These are phyloP conservation scores for Engraulis encrasicolus DNA, from an alignment of 2,113 vertebrate species.

Conservation along the genomic window DNA sequence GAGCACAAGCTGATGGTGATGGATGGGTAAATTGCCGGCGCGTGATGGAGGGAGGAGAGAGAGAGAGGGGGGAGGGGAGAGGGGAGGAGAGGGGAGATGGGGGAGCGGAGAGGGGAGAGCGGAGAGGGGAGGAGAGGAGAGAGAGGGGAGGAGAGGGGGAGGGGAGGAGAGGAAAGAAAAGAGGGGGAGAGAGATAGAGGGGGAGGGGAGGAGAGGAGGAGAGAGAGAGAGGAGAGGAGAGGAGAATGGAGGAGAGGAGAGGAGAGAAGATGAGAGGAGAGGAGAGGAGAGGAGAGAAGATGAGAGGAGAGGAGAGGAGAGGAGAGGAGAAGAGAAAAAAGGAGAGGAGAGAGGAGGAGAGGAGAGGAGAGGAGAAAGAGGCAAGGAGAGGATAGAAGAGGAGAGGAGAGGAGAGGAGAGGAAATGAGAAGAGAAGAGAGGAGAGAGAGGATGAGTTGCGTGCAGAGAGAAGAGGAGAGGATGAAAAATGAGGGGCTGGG, in stretches of 20 bases:
- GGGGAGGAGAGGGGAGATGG: no score
- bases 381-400: no score
- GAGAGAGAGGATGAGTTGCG: no score
- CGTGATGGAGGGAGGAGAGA: slow-evolving; percentile 55
- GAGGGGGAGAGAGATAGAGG: no score
- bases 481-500: no score
- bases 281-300: slow-evolving; percentile 25
- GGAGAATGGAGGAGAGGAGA: background rate
- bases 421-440: background rate
- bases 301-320: no score
- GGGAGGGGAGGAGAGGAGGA: background rate
- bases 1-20: slow-evolving; percentile 68
- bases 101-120: no score
- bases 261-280: background rate
- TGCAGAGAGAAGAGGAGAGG: background rate
- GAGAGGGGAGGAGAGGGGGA: no score
- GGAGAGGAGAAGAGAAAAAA: background rate
- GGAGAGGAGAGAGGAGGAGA: slow-evolving; percentile 3
- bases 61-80: background rate
- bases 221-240: slow-evolving; percentile 48
- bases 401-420: background rate
- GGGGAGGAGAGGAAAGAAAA: no score
- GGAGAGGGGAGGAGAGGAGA: no score
- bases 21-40: slow-evolving; percentile 71
- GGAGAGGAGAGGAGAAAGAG: background rate